These are phyloP conservation scores for Amaurobius ferox DNA, from an alignment of 2,888 invertebrate genomes.

Conservation along the genomic window DNA sequence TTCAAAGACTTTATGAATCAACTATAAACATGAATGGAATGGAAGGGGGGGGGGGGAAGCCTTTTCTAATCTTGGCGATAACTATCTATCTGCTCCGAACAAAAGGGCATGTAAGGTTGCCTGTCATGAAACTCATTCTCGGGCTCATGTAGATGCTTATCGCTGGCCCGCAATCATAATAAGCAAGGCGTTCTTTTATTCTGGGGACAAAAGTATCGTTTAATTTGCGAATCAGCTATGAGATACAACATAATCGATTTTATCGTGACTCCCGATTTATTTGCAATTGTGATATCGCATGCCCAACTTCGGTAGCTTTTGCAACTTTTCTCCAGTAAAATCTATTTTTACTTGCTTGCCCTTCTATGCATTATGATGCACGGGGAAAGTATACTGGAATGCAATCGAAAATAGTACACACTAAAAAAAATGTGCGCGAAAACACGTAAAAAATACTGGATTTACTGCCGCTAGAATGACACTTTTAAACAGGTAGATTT, in stretches of 20 bases:
- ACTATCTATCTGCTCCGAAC: slow-evolving; percentile 40
- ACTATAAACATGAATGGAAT: background rate
- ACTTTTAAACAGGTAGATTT: too few species aligned
- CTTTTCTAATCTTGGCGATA: slow-evolving; percentile 16
- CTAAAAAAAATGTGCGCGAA: too few species aligned
- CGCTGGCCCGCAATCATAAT: slow-evolving; percentile 52
- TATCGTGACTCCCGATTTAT: background rate
- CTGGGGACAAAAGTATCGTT: slow-evolving; percentile 19
- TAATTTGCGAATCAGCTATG: slow-evolving; percentile 38
- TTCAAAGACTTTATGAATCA: slow-evolving; percentile 10
- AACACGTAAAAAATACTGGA: too few species aligned
- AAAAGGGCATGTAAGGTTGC: slow-evolving; percentile 20
- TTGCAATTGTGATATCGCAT: background rate
- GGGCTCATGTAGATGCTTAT: slow-evolving; percentile 37
- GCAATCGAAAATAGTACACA: too few species aligned
- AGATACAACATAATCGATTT: background rate
- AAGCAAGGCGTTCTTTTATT: slow-evolving; percentile 58
- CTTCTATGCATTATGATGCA: too few species aligned
- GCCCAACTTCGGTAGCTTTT: background rate
- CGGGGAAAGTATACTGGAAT: too few species aligned
- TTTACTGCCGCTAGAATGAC: too few species aligned
- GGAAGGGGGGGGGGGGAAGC: background rate
- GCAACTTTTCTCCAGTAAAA: too few species aligned
- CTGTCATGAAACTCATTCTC: slow-evolving; percentile 11
- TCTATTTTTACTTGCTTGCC: too few species aligned